phyloP scores from a whole-genome alignment of 2,888 invertebrate genomes.

The Tiliacea aurago region DNA sequence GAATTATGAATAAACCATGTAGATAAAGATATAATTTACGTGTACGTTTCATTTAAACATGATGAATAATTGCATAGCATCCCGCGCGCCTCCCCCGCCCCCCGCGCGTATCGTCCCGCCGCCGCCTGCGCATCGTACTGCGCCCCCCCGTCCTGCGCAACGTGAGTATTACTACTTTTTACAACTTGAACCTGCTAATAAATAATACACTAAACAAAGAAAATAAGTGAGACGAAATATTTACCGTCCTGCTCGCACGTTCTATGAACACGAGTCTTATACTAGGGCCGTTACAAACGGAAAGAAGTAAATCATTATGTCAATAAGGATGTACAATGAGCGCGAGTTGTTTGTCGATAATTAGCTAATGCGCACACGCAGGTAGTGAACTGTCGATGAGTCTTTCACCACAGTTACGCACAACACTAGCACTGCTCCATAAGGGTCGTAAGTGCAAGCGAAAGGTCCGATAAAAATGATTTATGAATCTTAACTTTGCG shows the following conservation, averaged over 20 bases:
- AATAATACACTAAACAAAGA: not conserved
- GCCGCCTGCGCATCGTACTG: constrained; percentile 80
- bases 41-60: not conserved
- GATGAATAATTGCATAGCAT: constrained; percentile 72
- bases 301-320: not conserved
- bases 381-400: not conserved
- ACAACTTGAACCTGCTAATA: not conserved
- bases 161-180: constrained; percentile 72
- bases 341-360: not conserved
- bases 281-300: too few relatives aligned
- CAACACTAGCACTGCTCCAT: not conserved
- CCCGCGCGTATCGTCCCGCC: constrained; percentile 90
- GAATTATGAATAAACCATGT: too few relatives aligned
- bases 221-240: not conserved
- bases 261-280: not conserved
- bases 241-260: not conserved
- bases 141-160: constrained; percentile 89
- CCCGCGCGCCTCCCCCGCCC: constrained; percentile 91
- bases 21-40: not conserved
- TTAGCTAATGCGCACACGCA: not conserved
- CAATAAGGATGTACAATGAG: not conserved
- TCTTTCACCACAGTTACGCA: not conserved
- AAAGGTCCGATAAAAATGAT: not conserved
- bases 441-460: not conserved
- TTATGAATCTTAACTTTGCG: too few relatives aligned